Evolutionary conservation across 2,797 vertebrate species (phyloP), one percentile per base, ranked within the genome.

Genomic region (Erithacus rubecula): DNA sequence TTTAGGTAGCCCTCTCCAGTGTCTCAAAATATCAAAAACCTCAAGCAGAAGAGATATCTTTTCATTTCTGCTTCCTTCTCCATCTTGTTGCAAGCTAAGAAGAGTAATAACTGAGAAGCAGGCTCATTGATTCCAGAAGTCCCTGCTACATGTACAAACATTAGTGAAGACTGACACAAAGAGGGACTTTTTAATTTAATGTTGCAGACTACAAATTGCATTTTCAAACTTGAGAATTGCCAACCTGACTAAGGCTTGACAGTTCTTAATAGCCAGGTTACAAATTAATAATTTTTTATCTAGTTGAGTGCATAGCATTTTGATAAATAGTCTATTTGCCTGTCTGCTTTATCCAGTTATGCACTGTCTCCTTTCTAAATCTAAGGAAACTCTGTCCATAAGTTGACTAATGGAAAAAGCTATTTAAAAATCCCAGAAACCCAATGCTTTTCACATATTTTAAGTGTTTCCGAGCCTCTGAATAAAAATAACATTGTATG

Each of bases 271-370:
- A 94, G 76, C 32, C 43, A 11, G 0, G 62, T 75, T 91, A 75
- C 84, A 95, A 95, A 94, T 96, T 95, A 91, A 93, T 93, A 92
- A 6, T 90, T 93, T 93, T 95, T 95, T 85, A 94, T 92, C 75
- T 91, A 64, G 71, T 12, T 75, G 89, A 85, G 37, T 86, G 65
- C 39, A 93, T 72, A 95, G 65, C 37, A 75, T 87, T 93, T 96
- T 95, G 89, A 94, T 81, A 94, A 83, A 96, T 81, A 69, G 51
- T 91, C 89, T 58, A 76, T 94, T 93, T 91, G 34, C 60, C 62
- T 95, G 84, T 89, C 84, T 87, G 39, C 68, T 87, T 87, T 72
- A 94, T 62, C 46, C 53, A 87, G 29, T 43, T 87, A 71, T 32
- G 32, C 13, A 53, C 44, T 51, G 19, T 55, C 87, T 89, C 53